Conservation (phyloP, 2,113 vertebrate genomes). For the Theristicus caerulescens region DNA sequence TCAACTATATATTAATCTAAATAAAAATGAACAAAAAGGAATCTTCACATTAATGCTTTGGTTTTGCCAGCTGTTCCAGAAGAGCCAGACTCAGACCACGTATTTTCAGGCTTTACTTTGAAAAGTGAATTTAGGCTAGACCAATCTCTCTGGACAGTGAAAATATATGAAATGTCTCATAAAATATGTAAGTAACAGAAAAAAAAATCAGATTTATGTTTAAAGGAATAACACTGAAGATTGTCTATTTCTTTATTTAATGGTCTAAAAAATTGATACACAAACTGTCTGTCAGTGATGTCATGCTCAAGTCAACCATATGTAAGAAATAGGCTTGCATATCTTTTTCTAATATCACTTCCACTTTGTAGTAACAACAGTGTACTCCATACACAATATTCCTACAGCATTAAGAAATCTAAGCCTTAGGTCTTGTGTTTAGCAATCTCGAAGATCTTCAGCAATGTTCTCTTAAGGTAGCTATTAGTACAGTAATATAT, state of each 20-base stretch:
- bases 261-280: not conserved
- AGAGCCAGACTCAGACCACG: not conserved
- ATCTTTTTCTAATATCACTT: not conserved
- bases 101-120: not conserved
- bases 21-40: not conserved
- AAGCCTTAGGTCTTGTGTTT: not conserved
- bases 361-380: not conserved
- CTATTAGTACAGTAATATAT: not conserved
- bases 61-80: not conserved
- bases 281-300: not conserved
- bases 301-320: not conserved
- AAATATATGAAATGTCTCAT: not conserved
- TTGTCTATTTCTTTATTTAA: not conserved
- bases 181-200: not conserved
- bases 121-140: not conserved
- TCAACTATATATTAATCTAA: not conserved
- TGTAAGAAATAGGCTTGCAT: not conserved
- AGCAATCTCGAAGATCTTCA: not conserved
- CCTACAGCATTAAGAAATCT: not conserved
- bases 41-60: not conserved
- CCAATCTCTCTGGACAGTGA: not conserved
- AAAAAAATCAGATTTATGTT: not conserved
- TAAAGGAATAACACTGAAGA: not conserved
- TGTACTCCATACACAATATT: not conserved
- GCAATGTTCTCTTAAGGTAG: not conserved